phyloP scores from a whole-genome alignment of 2,113 vertebrate species.

The Cavia porcellus region DNA sequence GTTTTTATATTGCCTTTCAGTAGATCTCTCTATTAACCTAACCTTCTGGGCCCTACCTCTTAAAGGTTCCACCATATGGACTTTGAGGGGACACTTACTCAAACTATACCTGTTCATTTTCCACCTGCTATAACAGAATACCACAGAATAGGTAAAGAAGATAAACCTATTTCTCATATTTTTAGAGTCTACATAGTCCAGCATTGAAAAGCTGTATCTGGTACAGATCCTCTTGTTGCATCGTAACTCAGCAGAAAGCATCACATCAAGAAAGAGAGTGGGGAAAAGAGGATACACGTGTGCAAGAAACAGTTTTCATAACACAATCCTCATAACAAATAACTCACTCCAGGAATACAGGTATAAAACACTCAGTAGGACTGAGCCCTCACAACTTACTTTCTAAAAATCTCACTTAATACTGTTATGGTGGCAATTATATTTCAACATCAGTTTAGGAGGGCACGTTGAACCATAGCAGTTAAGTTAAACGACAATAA shows the following conservation, averaged over 20 bases:
- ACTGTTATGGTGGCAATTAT: neutral
- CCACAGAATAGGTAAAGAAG: neutral
- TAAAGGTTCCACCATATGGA: neutral
- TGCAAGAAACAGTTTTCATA: neutral
- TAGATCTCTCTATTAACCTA: neutral
- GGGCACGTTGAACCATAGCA: neutral
- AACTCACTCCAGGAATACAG: neutral
- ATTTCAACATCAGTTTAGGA: neutral
- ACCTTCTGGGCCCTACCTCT: neutral
- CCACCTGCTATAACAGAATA: neutral
- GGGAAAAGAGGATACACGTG: neutral
- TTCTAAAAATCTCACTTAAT: neutral
- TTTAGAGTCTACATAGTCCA: neutral
- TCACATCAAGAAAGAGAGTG: neutral
- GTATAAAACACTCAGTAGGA: neutral
- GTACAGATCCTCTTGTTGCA: neutral
- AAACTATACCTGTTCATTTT: neutral
- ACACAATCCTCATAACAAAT: neutral
- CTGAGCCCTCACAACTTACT: neutral
- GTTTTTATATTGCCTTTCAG: neutral
- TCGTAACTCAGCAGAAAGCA: neutral
- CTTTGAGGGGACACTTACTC: neutral
- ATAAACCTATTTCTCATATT: neutral
- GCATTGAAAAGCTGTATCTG: neutral
- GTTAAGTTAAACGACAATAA: neutral